Percentiles rank a stretch among this genome's conserved stretches.
phyloP scores from a whole-genome alignment of 2,797 vertebrate species.

The Acrossocheilus wenchowensis region DNA sequence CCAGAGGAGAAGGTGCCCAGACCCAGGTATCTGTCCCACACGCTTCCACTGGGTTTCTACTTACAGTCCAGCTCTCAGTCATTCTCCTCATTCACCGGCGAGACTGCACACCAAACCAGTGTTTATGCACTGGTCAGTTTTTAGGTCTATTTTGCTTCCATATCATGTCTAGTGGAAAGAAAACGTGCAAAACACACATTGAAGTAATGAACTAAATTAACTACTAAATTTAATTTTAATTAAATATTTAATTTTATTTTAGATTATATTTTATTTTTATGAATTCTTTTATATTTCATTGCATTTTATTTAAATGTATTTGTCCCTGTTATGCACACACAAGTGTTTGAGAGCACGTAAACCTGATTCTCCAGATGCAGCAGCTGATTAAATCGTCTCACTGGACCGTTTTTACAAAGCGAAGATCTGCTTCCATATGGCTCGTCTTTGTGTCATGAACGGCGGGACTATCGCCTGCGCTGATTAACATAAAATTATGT shows the following conservation, averaged over 20 bases:
- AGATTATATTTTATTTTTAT: not conserved
- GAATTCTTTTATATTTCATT: not conserved
- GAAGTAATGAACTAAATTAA: not conserved
- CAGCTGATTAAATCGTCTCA: not conserved
- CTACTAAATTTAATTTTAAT: not conserved
- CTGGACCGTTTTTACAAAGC: constrained; percentile 31
- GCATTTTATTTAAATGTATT: not conserved
- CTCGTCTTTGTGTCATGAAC: constrained; percentile 31
- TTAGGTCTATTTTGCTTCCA: not conserved
- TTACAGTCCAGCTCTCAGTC: not conserved
- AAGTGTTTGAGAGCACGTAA: too few relatives aligned
- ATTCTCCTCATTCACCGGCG: not conserved
- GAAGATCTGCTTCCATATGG: constrained; percentile 60
- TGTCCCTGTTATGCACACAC: not conserved
- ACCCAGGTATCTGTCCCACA: constrained; percentile 82
- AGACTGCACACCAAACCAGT: not conserved
- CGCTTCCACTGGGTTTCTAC: not conserved
- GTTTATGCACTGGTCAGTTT: not conserved
- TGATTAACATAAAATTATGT: constrained; percentile 72
- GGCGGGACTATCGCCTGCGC: constrained; percentile 45
- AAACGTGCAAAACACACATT: not conserved
- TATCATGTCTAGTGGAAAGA: not conserved
- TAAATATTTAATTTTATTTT: not conserved
- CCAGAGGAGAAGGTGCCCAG: constrained; percentile 95
- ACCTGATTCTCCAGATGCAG: not conserved